Conservation (phyloP, 2,797 vertebrate genomes). For the Melanotaenia pygmaea region DNA sequence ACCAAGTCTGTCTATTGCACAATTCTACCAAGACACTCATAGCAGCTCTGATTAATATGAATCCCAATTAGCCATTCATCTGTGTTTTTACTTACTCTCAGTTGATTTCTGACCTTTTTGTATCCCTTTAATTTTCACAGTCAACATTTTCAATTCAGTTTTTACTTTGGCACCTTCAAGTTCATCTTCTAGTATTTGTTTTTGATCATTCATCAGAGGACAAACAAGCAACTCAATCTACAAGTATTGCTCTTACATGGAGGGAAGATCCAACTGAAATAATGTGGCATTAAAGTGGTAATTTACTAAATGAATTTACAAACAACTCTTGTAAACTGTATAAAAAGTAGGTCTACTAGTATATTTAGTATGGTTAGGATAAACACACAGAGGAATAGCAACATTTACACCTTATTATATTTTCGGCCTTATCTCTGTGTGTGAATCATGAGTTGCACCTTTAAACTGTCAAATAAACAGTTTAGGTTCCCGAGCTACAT, state of each 20-base stretch:
- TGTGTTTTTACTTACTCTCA: background rate
- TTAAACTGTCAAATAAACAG: conserved; percentile 21
- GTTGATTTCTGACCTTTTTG: background rate
- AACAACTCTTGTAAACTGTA: background rate
- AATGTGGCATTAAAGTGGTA: background rate
- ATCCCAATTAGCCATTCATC: background rate
- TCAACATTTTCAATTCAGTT: background rate
- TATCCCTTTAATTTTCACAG: background rate
- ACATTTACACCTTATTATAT: background rate
- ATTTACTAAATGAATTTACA: background rate
- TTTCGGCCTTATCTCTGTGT: conserved; percentile 19
- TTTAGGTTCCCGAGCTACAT: conserved; percentile 10
- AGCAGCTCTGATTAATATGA: background rate
- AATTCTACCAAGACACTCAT: background rate
- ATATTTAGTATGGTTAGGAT: background rate
- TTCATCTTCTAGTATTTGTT: background rate
- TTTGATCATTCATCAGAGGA: background rate
- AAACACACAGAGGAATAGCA: background rate
- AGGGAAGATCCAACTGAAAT: background rate
- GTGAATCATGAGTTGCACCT: conserved; percentile 15
- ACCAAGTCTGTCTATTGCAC: background rate
- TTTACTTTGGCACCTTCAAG: background rate
- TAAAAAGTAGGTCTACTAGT: background rate
- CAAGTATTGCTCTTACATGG: too few species aligned
- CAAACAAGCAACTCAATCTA: too few species aligned